Evolutionary conservation across 1,140 invertebrate species (phyloP).

Genomic region (Rhopalosiphum padi): DNA sequence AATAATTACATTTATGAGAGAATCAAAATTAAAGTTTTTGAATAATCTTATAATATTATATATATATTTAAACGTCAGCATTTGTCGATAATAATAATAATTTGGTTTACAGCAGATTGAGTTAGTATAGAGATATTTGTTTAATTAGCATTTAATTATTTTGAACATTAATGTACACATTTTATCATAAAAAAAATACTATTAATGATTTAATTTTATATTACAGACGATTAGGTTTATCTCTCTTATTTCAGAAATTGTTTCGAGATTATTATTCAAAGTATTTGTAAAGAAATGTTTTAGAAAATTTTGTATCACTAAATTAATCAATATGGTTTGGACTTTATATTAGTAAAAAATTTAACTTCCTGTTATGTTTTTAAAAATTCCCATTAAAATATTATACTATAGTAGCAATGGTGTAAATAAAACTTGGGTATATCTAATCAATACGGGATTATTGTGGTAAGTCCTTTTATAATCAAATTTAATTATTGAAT

Average conservation of each 20-base stretch:
- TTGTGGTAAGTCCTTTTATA: background rate
- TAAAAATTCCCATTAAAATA: slow-evolving; percentile 24
- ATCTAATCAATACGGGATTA: slow-evolving; percentile 19
- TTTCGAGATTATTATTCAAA: no score
- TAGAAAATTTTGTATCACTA: background rate
- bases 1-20: no score
- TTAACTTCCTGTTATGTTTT: background rate
- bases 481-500: background rate
- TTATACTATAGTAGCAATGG: background rate
- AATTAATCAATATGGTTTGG: background rate
- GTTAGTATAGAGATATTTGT: background rate
- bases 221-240: background rate
- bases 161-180: no score
- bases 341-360: background rate
- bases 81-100: background rate
- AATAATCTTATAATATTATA: background rate
- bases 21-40: background rate
- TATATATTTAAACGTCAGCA: background rate
- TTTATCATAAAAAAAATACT: background rate
- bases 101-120: background rate
- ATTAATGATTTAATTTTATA: background rate
- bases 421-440: background rate
- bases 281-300: background rate
- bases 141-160: background rate
- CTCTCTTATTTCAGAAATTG: background rate